These are phyloP conservation scores for Drosophila neutralis DNA, from an alignment of 2,888 invertebrate species.

Conservation along the genomic window DNA sequence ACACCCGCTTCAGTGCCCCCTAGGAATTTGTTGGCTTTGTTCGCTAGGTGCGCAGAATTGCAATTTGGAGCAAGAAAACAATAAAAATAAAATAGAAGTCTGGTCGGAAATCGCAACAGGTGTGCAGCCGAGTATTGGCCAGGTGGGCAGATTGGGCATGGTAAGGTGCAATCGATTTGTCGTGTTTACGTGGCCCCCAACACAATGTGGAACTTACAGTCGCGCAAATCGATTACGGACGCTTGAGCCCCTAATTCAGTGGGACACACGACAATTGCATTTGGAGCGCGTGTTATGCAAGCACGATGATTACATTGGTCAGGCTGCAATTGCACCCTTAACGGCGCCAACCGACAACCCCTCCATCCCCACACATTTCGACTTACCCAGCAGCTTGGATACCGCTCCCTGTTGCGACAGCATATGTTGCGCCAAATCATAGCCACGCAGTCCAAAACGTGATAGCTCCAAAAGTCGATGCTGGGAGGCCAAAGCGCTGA, in stretches of 20 bases:
- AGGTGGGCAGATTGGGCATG: constrained; percentile 69
- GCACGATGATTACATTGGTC: constrained; percentile 65
- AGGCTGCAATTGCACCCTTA: constrained; percentile 42
- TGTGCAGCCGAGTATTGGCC: constrained; percentile 50
- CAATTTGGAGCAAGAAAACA: constrained; percentile 51
- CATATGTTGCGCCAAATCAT: constrained; percentile 96
- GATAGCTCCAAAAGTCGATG: constrained; percentile 93
- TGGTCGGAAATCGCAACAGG: constrained; percentile 49
- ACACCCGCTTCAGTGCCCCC: constrained; percentile 13
- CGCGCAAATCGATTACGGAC: constrained; percentile 73
- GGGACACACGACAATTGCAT: constrained; percentile 75
- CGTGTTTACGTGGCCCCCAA: constrained; percentile 73
- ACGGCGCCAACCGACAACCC: neutral
- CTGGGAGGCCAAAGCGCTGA: constrained; percentile 90
- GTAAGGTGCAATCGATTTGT: constrained; percentile 75
- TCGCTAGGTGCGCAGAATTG: constrained; percentile 45
- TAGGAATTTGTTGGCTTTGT: constrained; percentile 12
- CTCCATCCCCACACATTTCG: neutral
- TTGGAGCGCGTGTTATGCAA: constrained; percentile 75
- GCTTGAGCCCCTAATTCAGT: constrained; percentile 65
- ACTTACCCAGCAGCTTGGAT: constrained; percentile 94
- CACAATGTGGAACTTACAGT: constrained; percentile 37
- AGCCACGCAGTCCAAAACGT: constrained; percentile 92
- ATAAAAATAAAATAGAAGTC: constrained; percentile 15
- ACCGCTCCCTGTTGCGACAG: constrained; percentile 96